Conservation (phyloP, 2,888 invertebrate species). For the Clanis bilineata region DNA sequence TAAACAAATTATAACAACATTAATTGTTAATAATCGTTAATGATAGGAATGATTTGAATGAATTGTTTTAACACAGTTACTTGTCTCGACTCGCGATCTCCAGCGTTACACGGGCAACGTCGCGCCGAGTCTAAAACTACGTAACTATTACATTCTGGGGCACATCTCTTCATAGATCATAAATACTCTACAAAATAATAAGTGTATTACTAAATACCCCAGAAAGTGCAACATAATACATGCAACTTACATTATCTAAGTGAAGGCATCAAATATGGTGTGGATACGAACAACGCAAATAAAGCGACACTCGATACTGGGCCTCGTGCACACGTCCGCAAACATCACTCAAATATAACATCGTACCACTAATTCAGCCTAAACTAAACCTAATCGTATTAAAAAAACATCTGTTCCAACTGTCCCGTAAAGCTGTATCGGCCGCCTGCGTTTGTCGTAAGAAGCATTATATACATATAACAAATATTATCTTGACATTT, state of each 20-base stretch:
- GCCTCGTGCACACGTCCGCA: conserved; percentile 57
- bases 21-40: conserved; percentile 50
- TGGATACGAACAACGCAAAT: conserved; percentile 53
- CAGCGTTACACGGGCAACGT: conserved; percentile 48
- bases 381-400: conserved; percentile 71
- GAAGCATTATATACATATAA: conserved; percentile 76
- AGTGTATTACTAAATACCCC: conserved; percentile 32
- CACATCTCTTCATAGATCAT: conserved; percentile 12
- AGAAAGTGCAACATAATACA: conserved; percentile 30
- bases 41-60: conserved; percentile 77
- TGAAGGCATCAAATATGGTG: conserved; percentile 72
- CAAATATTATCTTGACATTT: conserved; percentile 39
- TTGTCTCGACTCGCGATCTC: conserved; percentile 38
- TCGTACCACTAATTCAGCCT: conserved; percentile 66
- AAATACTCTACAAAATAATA: conserved; percentile 26
- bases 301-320: conserved; percentile 56
- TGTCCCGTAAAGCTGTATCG: conserved; percentile 43
- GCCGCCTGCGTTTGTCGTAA: conserved; percentile 28
- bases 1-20: conserved; percentile 56
- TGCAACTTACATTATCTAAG: conserved; percentile 53
- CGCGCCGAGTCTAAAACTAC: conserved; percentile 37
- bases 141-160: conserved; percentile 18
- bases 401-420: conserved; percentile 26
- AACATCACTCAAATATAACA: conserved; percentile 66
- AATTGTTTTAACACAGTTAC: conserved; percentile 25